Evolutionary conservation across 2,113 vertebrate genomes (phyloP).

Genomic region (Lucifuga dentata): DNA sequence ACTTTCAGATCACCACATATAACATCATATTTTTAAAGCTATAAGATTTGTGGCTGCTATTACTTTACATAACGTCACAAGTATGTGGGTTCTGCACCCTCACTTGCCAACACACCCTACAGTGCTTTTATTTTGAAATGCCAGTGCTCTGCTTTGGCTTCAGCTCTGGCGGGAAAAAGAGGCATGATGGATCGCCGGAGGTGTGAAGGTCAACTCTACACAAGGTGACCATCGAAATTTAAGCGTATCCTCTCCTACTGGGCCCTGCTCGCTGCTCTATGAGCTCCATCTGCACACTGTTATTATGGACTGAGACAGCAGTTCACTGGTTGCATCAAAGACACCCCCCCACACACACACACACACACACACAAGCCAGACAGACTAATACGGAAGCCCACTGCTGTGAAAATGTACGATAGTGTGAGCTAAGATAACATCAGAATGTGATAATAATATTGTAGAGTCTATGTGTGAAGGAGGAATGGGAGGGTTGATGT

Average conservation of each 20-base stretch:
- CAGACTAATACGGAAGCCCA: slow-evolving; percentile 30
- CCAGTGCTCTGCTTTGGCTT: slow-evolving; percentile 18
- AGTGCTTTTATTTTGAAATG: slow-evolving; percentile 58
- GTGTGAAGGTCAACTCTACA: slow-evolving; percentile 79
- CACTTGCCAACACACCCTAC: not conserved
- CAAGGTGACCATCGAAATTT: slow-evolving; percentile 72
- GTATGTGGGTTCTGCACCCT: too few species aligned
- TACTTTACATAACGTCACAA: too few species aligned
- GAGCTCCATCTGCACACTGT: slow-evolving; percentile 79
- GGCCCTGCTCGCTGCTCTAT: slow-evolving; percentile 34
- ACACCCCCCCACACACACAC: slow-evolving; percentile 5
- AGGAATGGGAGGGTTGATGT: not conserved
- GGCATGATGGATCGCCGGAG: slow-evolving; percentile 75
- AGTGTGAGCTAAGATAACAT: slow-evolving; percentile 45
- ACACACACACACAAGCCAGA: slow-evolving; percentile 8
- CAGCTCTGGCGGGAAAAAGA: slow-evolving; percentile 52
- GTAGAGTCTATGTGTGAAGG: not conserved
- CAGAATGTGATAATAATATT: slow-evolving; percentile 23
- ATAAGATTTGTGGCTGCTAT: too few species aligned
- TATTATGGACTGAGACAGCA: slow-evolving; percentile 69
- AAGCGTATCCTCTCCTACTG: slow-evolving; percentile 74
- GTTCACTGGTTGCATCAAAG: slow-evolving; percentile 82
- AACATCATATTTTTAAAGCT: too few species aligned
- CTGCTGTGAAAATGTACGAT: slow-evolving; percentile 41
- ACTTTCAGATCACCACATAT: too few species aligned